Conservation (phyloP, 2,888 invertebrate species). For the Himalopsyche kuldschensis region DNA sequence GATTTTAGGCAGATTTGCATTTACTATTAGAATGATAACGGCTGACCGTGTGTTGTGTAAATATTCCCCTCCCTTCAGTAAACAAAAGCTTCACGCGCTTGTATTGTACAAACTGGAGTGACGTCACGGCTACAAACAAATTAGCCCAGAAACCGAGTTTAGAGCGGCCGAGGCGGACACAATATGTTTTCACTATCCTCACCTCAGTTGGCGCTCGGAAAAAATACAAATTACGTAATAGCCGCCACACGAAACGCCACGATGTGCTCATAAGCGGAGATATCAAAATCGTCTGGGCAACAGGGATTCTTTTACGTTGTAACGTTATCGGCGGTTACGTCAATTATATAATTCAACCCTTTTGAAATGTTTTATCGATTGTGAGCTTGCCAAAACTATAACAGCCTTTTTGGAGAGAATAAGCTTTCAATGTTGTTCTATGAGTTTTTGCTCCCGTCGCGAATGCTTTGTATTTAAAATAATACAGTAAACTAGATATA, state of each 20-base stretch:
- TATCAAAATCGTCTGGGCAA: background rate
- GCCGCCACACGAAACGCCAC: background rate
- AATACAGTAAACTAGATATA: background rate
- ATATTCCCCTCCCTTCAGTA: background rate
- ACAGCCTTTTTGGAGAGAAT: background rate
- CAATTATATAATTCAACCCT: slow-evolving; percentile 31
- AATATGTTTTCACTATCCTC: background rate
- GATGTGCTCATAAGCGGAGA: background rate
- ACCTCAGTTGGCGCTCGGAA: background rate
- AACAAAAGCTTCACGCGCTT: background rate
- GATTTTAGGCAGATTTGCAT: background rate
- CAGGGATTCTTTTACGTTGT: background rate
- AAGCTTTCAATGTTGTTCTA: background rate
- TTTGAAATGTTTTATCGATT: slow-evolving; percentile 22
- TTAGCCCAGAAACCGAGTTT: slow-evolving; percentile 4
- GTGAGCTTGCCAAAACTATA: background rate
- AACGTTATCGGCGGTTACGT: background rate
- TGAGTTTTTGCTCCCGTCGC: background rate
- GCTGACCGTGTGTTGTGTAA: background rate
- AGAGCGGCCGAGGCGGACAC: background rate
- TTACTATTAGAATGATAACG: background rate
- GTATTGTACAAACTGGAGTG: background rate
- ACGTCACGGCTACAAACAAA: slow-evolving; percentile 7
- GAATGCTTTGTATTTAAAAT: background rate
- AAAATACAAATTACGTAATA: background rate